phyloP scores from a whole-genome alignment of 2,888 invertebrate genomes.

The Leptarthrus brevirostris region DNA sequence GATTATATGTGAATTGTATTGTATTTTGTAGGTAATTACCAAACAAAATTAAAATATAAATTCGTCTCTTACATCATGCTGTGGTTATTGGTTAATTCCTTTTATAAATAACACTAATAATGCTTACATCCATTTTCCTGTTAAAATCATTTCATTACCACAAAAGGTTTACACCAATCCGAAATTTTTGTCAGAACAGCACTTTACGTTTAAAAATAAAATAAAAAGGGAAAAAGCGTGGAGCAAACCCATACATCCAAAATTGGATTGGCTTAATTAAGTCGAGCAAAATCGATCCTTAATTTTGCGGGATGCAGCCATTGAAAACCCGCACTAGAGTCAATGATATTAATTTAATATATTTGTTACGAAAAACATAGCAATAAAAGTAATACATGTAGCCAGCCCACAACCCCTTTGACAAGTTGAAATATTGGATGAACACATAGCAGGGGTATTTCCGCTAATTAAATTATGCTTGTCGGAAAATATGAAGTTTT shows the following conservation, averaged over 20 bases:
- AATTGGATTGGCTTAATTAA: constrained; percentile 22
- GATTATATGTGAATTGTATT: no score
- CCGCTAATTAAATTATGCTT: constrained; percentile 33
- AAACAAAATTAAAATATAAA: no score
- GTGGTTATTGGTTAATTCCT: no score
- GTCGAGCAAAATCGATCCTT: not conserved
- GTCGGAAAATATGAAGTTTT: not conserved
- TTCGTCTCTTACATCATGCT: no score
- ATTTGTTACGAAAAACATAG: not conserved
- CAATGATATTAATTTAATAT: constrained; percentile 25
- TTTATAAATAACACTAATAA: no score
- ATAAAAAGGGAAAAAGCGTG: not conserved
- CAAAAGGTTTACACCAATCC: no score
- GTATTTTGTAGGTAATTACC: no score
- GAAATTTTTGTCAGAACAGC: no score
- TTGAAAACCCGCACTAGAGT: not conserved
- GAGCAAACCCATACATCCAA: constrained; percentile 11
- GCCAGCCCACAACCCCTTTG: not conserved
- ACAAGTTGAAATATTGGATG: not conserved
- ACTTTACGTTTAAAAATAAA: no score
- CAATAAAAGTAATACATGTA: not conserved
- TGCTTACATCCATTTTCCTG: no score
- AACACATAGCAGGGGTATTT: not conserved
- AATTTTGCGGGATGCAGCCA: not conserved
- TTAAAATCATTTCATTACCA: no score